Evolutionary conservation across 2,888 invertebrate species (phyloP).

Genomic region (Steinernema hermaphroditum): DNA sequence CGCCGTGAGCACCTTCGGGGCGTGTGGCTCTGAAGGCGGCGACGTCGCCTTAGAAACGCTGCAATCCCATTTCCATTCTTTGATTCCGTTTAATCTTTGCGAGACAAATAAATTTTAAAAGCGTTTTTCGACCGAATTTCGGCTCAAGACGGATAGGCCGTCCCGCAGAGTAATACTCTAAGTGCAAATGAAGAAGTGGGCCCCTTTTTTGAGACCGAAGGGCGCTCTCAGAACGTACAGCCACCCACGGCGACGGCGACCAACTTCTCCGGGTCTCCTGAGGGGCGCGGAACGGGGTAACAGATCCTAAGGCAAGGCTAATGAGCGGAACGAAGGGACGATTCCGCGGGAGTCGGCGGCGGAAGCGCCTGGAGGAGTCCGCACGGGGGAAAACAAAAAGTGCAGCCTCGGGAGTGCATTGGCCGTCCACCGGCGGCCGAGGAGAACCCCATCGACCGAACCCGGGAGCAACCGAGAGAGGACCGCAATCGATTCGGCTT

Average conservation of each 20-base stretch:
- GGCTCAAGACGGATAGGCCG: not conserved
- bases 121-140: not conserved
- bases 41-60: constrained; percentile 1
- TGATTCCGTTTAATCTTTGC: constrained; percentile 18
- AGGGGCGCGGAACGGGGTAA: no score
- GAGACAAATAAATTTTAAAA: constrained; percentile 17
- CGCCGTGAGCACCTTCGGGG: not conserved
- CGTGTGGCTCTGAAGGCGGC: not conserved
- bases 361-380: no score
- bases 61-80: not conserved
- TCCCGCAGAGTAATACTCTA: not conserved
- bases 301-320: no score
- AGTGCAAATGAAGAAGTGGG: constrained; percentile 14
- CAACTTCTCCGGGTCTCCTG: no score
- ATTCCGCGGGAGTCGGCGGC: no score
- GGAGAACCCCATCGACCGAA: constrained; percentile 4
- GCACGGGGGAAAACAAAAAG: not conserved
- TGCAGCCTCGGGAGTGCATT: not conserved
- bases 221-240: no score
- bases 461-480: constrained; percentile 7
- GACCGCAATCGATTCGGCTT: not conserved
- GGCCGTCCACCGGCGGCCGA: not conserved
- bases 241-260: no score
- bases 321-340: no score
- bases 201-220: not conserved